Conservation (phyloP, 2,113 vertebrate species). For the Spea bombifrons region DNA sequence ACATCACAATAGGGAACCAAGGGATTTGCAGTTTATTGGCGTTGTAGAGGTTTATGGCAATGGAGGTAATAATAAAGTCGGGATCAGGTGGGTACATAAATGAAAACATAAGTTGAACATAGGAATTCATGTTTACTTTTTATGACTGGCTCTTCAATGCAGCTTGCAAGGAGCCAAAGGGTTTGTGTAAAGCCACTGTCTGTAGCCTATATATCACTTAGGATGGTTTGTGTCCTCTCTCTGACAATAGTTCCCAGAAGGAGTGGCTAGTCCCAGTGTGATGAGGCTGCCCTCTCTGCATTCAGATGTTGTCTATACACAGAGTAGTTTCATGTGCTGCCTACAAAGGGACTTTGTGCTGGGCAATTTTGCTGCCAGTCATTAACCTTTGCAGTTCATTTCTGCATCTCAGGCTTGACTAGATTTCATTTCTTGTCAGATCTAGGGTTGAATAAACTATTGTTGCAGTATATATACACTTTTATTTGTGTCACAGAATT, state of each 20-base stretch:
- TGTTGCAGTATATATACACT: too few species aligned
- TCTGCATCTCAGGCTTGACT: background rate
- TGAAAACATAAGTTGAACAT: too few species aligned
- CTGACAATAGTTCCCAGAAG: background rate
- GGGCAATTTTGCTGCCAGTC: background rate
- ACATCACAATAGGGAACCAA: too few species aligned
- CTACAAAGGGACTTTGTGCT: conserved; percentile 38
- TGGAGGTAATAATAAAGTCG: too few species aligned
- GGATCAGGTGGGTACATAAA: too few species aligned
- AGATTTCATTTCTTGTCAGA: background rate
- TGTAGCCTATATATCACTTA: background rate
- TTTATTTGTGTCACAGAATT: too few species aligned
- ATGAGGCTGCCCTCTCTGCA: conserved; percentile 10
- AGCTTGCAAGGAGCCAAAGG: too few species aligned
- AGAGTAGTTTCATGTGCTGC: conserved; percentile 25
- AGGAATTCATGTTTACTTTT: too few species aligned
- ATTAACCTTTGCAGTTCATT: background rate
- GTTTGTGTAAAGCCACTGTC: too few species aligned
- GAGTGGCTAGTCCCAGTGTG: conserved; percentile 25
- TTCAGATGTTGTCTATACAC: conserved; percentile 33
- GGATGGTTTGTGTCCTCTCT: background rate
- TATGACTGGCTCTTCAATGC: too few species aligned
- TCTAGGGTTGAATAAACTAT: background rate
- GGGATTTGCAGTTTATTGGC: too few species aligned
- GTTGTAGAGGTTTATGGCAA: too few species aligned